Conservation (phyloP, 2,797 vertebrate species). For the Stomatorhinus walkeri region DNA sequence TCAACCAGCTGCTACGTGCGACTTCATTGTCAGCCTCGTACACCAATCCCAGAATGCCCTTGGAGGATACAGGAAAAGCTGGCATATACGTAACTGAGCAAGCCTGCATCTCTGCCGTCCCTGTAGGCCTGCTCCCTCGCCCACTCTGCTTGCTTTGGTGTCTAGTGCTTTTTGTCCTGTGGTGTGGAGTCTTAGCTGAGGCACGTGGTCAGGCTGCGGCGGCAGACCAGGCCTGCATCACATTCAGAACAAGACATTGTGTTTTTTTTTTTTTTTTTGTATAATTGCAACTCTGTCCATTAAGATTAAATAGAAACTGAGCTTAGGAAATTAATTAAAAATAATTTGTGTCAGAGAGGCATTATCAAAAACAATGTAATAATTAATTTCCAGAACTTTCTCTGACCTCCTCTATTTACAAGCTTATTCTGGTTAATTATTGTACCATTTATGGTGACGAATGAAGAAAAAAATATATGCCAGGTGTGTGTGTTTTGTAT, state of each 20-base stretch:
- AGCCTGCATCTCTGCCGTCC: constrained; percentile 65
- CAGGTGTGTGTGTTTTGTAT: neutral
- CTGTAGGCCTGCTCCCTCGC: constrained; percentile 36
- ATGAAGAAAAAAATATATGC: neutral
- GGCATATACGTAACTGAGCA: constrained; percentile 76
- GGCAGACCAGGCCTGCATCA: neutral
- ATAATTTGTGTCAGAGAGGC: neutral
- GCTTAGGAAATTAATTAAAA: neutral
- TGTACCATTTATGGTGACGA: neutral
- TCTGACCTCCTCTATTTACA: neutral
- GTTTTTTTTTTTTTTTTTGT: neutral
- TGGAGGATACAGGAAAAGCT: constrained; percentile 64
- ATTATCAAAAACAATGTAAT: neutral
- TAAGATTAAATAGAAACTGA: neutral
- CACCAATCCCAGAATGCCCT: constrained; percentile 86
- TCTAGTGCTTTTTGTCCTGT: constrained; percentile 23
- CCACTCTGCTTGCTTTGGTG: constrained; percentile 3
- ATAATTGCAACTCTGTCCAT: neutral
- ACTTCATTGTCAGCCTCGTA: constrained; percentile 86
- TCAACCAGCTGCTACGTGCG: constrained; percentile 86
- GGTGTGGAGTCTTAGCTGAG: neutral
- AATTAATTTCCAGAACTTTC: neutral
- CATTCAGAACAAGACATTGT: neutral
- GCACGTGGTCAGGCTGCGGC: neutral
- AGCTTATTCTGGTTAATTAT: neutral